Evolutionary conservation across 2,888 invertebrate species (phyloP).

Genomic region (Glomeris marginata): DNA sequence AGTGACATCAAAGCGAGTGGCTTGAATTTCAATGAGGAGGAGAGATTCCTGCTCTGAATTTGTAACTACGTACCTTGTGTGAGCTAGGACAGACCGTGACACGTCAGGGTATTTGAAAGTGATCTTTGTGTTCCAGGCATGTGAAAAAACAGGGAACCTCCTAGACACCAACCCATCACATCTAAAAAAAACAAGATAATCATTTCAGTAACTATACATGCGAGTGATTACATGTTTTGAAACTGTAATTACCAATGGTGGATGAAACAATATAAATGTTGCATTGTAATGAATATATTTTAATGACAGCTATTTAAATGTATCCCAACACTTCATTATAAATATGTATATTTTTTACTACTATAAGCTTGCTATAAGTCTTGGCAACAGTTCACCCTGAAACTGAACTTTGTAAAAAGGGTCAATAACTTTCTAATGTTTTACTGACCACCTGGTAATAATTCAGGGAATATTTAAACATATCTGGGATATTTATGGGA

Average conservation of each 20-base stretch:
- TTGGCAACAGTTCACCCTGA: no score
- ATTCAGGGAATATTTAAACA: no score
- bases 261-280: background rate
- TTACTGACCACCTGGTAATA: no score
- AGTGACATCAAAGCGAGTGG: no score
- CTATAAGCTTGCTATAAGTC: no score
- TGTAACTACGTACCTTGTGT: slow-evolving; percentile 42
- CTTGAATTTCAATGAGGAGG: background rate
- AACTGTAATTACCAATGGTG: background rate
- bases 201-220: no score
- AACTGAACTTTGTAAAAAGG: no score
- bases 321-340: no score
- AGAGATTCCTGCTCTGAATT: background rate
- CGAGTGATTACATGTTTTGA: background rate
- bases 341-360: no score
- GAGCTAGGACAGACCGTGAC: slow-evolving; percentile 43
- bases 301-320: no score
- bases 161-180: slow-evolving; percentile 7
- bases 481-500: no score
- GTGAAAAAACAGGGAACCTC: slow-evolving; percentile 7
- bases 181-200: background rate
- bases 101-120: slow-evolving; percentile 24
- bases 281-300: background rate
- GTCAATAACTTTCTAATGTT: no score
- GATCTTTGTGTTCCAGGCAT: slow-evolving; percentile 13